Evolutionary conservation across 2,797 vertebrate genomes (phyloP).

Genomic region (Taeniopygia guttata): DNA sequence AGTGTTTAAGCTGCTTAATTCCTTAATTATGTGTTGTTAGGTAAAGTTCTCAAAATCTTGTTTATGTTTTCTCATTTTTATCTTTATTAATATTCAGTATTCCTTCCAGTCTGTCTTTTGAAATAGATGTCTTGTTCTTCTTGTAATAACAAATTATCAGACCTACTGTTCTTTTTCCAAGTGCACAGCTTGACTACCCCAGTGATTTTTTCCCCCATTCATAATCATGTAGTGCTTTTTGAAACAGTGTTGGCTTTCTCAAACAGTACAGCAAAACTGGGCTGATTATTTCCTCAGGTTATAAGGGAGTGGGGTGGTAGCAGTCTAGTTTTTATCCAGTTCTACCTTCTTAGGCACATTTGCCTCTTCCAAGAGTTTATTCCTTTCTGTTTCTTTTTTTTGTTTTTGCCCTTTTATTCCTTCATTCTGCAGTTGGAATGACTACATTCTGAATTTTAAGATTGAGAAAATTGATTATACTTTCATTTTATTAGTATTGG

Average conservation of each 20-base stretch:
- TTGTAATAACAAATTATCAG: neutral
- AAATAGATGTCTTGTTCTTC: neutral
- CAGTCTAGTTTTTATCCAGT: neutral
- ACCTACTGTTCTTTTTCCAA: neutral
- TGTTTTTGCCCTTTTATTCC: neutral
- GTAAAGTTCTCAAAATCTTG: neutral
- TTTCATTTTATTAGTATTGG: neutral
- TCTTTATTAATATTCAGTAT: neutral
- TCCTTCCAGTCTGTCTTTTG: neutral
- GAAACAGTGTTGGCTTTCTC: neutral
- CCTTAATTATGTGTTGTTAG: neutral
- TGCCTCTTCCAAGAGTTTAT: neutral
- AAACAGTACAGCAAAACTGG: neutral
- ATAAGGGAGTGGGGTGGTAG: accelerated
- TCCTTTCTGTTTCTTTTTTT: neutral
- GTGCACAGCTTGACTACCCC: neutral
- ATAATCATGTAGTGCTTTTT: neutral
- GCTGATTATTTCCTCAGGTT: neutral
- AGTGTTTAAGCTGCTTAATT: neutral
- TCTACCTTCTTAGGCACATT: neutral
- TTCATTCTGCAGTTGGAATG: neutral
- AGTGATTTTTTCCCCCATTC: neutral
- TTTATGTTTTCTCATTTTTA: neutral
- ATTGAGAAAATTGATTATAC: neutral
- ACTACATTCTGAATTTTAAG: neutral